Percentiles rank a stretch among this genome's conserved stretches.
phyloP scores from a whole-genome alignment of 2,888 invertebrate genomes.

The Leptura quadrifasciata region DNA sequence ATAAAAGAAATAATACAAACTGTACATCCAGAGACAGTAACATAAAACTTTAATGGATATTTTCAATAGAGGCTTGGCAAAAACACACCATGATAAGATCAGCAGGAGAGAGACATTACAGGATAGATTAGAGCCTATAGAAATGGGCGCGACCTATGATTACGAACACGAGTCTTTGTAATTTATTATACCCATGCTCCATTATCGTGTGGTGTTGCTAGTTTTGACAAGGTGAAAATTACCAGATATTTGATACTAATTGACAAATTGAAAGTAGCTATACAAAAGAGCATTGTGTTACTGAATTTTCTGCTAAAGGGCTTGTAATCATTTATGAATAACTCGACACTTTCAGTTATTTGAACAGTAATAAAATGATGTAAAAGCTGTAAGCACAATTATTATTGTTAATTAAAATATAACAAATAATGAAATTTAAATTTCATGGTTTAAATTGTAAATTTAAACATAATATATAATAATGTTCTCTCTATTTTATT shows the following conservation, averaged over 20 bases:
- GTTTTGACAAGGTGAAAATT: constrained; percentile 62
- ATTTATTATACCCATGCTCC: constrained; percentile 61
- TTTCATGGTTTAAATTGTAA: neutral
- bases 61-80: constrained; percentile 43
- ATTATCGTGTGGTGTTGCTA: constrained; percentile 56
- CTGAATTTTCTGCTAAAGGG: constrained; percentile 24
- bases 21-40: constrained; percentile 14
- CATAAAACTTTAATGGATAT: constrained; percentile 32
- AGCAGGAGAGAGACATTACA: constrained; percentile 65
- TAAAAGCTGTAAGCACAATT: neutral
- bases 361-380: neutral
- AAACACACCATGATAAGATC: constrained; percentile 57
- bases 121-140: constrained; percentile 64
- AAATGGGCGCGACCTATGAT: constrained; percentile 65
- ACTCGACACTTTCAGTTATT: neutral
- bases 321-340: constrained; percentile 34
- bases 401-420: neutral
- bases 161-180: constrained; percentile 64
- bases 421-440: too few species aligned
- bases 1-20: neutral
- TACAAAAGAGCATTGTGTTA: constrained; percentile 44
- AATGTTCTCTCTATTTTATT: too few species aligned
- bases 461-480: too few species aligned
- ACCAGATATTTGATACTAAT: constrained; percentile 62
- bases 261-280: constrained; percentile 50